Evolutionary conservation across 2,113 vertebrate species (phyloP).

Genomic region (Bombycilla garrulus): DNA sequence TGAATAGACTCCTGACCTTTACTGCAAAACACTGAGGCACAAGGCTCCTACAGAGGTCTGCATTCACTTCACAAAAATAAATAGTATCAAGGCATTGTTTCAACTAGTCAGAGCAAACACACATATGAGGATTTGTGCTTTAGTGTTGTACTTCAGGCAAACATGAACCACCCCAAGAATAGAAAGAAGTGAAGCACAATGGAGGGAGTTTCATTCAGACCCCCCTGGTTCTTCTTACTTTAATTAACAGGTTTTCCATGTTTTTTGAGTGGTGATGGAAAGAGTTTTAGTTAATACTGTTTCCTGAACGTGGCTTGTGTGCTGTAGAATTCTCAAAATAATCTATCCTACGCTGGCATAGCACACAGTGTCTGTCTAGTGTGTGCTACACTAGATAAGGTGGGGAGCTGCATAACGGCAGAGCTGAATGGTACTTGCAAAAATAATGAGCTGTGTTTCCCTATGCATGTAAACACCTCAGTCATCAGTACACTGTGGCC

Average conservation of each 20-base stretch:
- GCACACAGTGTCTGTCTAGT: background rate
- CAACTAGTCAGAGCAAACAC: background rate
- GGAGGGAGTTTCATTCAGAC: background rate
- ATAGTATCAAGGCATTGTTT: conserved; percentile 32
- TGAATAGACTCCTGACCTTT: conserved; percentile 51
- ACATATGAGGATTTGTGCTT: background rate
- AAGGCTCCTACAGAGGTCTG: conserved; percentile 15
- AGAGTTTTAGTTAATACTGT: background rate
- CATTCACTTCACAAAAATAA: conserved; percentile 31
- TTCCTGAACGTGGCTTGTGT: background rate
- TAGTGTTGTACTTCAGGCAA: background rate
- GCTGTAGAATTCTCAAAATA: background rate
- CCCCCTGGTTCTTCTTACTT: background rate
- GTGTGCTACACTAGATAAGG: background rate
- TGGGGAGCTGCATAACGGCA: background rate
- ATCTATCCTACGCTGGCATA: background rate
- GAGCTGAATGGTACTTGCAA: background rate
- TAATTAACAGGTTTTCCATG: background rate
- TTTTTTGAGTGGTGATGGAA: background rate
- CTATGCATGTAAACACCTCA: background rate
- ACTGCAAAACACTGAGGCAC: conserved; percentile 41
- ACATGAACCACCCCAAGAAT: background rate
- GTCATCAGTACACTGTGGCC: background rate
- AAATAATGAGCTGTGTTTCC: conserved; percentile 17
- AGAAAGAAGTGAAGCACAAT: background rate